phyloP scores from a whole-genome alignment of 2,888 invertebrate genomes.

The Phragmatobia fuliginosa region DNA sequence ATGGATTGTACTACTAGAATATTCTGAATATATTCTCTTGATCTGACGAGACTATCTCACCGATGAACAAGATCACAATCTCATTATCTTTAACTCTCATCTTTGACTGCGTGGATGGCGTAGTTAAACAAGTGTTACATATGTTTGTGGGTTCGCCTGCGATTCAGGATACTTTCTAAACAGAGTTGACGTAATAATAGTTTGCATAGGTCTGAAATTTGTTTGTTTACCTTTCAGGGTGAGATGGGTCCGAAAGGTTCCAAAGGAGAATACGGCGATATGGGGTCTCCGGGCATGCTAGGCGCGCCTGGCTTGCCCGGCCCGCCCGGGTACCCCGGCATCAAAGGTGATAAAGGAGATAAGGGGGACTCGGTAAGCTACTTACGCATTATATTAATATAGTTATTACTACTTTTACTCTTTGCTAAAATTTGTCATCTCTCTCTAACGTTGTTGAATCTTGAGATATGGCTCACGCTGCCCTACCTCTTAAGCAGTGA shows the following conservation, averaged over 20 bases:
- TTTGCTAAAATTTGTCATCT: neutral
- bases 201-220: neutral
- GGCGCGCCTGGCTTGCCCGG: constrained; percentile 96
- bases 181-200: neutral
- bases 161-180: too few relatives aligned
- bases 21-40: neutral
- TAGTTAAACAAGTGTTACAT: too few relatives aligned
- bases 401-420: too few relatives aligned
- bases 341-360: constrained; percentile 96
- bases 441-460: neutral
- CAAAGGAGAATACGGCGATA: constrained; percentile 95
- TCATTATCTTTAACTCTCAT: too few relatives aligned
- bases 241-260: constrained; percentile 95
- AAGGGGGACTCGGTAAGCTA: constrained; percentile 96
- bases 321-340: constrained; percentile 95
- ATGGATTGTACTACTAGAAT: neutral
- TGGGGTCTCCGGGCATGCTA: constrained; percentile 97
- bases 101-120: too few relatives aligned
- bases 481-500: too few relatives aligned
- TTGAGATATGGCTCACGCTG: too few relatives aligned
- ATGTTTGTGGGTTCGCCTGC: too few relatives aligned
- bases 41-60: neutral
- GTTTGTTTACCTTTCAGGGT: constrained; percentile 84
- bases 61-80: neutral
- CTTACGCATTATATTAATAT: neutral